phyloP scores from a whole-genome alignment of 1,140 invertebrate genomes.

The Eriosoma lanigerum region DNA sequence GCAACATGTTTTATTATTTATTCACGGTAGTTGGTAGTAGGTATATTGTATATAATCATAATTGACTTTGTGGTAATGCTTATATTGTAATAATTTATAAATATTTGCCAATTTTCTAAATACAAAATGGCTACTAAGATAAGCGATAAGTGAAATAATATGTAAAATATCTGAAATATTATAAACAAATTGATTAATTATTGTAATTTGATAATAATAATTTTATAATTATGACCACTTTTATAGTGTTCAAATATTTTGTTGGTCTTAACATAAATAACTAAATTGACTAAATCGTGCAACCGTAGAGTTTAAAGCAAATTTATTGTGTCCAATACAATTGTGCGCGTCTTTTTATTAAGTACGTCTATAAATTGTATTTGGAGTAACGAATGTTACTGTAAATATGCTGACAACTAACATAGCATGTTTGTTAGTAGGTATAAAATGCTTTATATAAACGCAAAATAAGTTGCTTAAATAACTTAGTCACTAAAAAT shows the following conservation, averaged over 20 bases:
- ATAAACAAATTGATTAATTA: too few species aligned
- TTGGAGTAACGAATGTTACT: slow-evolving; percentile 37
- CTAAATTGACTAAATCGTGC: neutral
- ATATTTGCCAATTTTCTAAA: too few species aligned
- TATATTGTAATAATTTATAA: too few species aligned
- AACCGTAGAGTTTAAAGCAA: slow-evolving; percentile 22
- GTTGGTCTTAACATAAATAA: neutral
- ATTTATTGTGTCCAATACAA: slow-evolving; percentile 20
- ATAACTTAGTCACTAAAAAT: slow-evolving; percentile 27
- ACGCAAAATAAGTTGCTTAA: slow-evolving; percentile 17
- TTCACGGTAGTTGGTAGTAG: too few species aligned
- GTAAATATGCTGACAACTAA: slow-evolving; percentile 11
- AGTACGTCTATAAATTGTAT: slow-evolving; percentile 24
- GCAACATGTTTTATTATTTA: too few species aligned
- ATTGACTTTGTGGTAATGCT: too few species aligned
- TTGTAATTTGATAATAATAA: too few species aligned
- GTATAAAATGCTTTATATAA: too few species aligned
- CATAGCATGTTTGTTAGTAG: neutral
- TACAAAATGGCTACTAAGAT: too few species aligned
- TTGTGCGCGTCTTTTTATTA: neutral
- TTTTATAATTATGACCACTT: neutral
- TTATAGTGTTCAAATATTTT: neutral
- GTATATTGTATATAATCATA: too few species aligned
- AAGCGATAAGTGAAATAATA: too few species aligned
- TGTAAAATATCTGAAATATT: too few species aligned